phyloP scores from a whole-genome alignment of 2,113 vertebrate genomes.

The Epinephelus lanceolatus region DNA sequence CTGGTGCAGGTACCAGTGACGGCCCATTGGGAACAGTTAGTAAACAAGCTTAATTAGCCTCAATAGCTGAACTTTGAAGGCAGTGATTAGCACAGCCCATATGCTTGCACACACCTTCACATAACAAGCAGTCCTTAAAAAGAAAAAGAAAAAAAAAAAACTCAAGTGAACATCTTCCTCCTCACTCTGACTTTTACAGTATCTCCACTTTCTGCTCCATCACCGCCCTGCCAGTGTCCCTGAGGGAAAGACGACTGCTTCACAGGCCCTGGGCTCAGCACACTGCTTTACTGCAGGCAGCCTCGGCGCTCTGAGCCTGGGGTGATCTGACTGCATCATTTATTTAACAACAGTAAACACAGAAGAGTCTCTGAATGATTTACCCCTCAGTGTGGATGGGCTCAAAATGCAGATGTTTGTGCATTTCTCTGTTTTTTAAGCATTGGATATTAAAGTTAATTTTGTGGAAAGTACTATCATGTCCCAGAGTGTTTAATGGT shows the following conservation, averaged over 20 bases:
- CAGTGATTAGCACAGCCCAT: slow-evolving; percentile 26
- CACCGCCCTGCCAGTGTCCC: slow-evolving; percentile 39
- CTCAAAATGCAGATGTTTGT: slow-evolving; percentile 34
- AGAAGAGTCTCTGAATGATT: slow-evolving; percentile 53
- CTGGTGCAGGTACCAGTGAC: background rate
- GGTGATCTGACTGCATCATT: slow-evolving; percentile 63
- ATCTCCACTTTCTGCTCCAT: slow-evolving; percentile 44
- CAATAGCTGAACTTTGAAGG: slow-evolving; percentile 29
- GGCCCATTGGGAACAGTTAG: slow-evolving; percentile 18
- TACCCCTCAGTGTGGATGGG: slow-evolving; percentile 10
- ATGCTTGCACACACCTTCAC: slow-evolving; percentile 9
- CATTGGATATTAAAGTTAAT: background rate
- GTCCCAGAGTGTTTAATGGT: background rate
- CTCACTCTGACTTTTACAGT: slow-evolving; percentile 36
- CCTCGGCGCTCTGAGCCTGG: slow-evolving; percentile 26
- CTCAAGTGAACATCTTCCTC: background rate
- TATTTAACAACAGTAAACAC: slow-evolving; percentile 70
- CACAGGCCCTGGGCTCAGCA: slow-evolving; percentile 29
- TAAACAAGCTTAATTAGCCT: slow-evolving; percentile 35
- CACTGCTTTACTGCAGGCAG: slow-evolving; percentile 50
- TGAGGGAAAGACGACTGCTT: slow-evolving; percentile 43
- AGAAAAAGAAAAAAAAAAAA: background rate
- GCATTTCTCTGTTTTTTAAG: background rate
- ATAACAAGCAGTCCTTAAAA: background rate
- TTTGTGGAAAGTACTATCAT: background rate